Conservation (phyloP, 92 coral and sea anemone genomes). For the Nematostella vectensis region DNA sequence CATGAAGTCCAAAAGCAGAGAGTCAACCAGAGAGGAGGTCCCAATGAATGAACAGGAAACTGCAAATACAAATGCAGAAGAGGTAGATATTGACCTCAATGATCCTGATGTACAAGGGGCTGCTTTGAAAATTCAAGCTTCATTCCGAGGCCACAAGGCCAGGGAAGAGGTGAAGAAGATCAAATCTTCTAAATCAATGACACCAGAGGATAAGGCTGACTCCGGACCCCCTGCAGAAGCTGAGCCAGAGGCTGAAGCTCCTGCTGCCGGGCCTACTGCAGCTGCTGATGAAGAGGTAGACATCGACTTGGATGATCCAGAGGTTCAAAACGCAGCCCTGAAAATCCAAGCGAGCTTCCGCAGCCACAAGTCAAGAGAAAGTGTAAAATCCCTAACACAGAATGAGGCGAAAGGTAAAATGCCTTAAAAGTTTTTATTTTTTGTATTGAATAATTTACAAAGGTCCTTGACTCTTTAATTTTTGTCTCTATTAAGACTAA, state of each 20-base stretch:
- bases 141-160: slow-evolving; percentile 83
- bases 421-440: too few species aligned
- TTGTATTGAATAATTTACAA: too few species aligned
- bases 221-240: slow-evolving; percentile 8
- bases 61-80: slow-evolving; percentile 4
- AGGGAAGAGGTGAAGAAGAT: slow-evolving; percentile 53
- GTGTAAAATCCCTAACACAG: slow-evolving; percentile 59
- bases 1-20: slow-evolving; percentile 36
- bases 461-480: too few species aligned
- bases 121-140: slow-evolving; percentile 79
- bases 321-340: slow-evolving; percentile 65
- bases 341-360: slow-evolving; percentile 89
- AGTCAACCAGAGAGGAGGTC: slow-evolving; percentile 7
- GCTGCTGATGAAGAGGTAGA: slow-evolving; percentile 36
- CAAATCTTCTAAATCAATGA: slow-evolving; percentile 41
- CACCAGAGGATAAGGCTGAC: slow-evolving; percentile 9
- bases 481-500: too few species aligned
- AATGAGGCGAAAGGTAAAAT: slow-evolving; percentile 58
- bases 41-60: background rate
- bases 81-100: slow-evolving; percentile 10
- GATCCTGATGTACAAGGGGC: slow-evolving; percentile 78
- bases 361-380: slow-evolving; percentile 73
- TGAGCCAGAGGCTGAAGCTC: slow-evolving; percentile 1
- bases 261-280: background rate
- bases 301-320: slow-evolving; percentile 62